phyloP scores from a whole-genome alignment of 2,888 invertebrate species.

The Platynereis dumerilii region DNA sequence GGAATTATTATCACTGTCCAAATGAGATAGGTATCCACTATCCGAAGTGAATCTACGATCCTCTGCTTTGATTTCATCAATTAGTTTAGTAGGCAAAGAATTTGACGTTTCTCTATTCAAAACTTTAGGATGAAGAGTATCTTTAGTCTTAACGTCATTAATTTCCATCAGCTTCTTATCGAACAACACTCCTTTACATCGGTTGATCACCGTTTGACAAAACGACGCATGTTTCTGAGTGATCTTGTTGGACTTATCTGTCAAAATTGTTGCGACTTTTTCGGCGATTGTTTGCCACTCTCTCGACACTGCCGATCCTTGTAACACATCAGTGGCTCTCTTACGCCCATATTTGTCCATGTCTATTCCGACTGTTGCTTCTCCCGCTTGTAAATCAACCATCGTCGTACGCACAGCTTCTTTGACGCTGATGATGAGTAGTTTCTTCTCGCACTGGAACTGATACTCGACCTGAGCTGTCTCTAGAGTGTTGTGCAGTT shows the following conservation, averaged over 20 bases:
- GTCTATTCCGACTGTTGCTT: slow-evolving; percentile 34
- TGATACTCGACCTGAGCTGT: slow-evolving; percentile 37
- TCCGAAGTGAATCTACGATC: not conserved
- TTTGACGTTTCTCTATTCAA: no score
- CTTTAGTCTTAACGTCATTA: not conserved
- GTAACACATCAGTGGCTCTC: slow-evolving; percentile 39
- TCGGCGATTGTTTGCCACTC: slow-evolving; percentile 50
- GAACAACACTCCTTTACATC: slow-evolving; percentile 26
- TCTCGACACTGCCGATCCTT: slow-evolving; percentile 39
- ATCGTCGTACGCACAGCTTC: slow-evolving; percentile 45
- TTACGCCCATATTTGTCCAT: slow-evolving; percentile 28
- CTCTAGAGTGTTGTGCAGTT: slow-evolving; percentile 39
- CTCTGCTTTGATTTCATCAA: not conserved
- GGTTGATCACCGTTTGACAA: slow-evolving; percentile 33
- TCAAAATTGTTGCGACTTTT: slow-evolving; percentile 40
- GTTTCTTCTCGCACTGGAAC: slow-evolving; percentile 43
- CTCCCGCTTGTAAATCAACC: slow-evolving; percentile 27
- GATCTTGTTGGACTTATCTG: slow-evolving; percentile 17
- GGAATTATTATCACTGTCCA: not conserved
- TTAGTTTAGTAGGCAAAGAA: not conserved
- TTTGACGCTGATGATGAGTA: slow-evolving; percentile 49
- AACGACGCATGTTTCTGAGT: slow-evolving; percentile 28
- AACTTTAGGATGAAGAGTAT: no score
- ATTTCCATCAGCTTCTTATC: slow-evolving; percentile 23
- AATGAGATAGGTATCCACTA: not conserved